phyloP scores from a whole-genome alignment of 64 coral and sea anemone genomes.

The Pocillopora damicornis region DNA sequence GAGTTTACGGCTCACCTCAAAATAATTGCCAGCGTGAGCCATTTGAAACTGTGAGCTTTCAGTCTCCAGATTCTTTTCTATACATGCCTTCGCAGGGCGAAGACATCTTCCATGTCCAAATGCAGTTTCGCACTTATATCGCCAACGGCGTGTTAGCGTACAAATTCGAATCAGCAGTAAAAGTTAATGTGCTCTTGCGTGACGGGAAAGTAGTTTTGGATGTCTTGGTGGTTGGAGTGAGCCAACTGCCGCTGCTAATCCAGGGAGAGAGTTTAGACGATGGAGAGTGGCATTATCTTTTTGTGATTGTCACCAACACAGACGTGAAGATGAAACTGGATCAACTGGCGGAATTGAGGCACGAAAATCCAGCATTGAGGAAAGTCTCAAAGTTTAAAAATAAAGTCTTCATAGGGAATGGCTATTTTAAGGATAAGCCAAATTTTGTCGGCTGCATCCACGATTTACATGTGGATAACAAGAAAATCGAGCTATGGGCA shows the following conservation, averaged over 20 bases:
- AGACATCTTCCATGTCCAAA: not conserved
- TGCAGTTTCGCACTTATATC: slow-evolving; percentile 22
- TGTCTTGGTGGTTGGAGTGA: not conserved
- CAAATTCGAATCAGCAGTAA: not conserved
- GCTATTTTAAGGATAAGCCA: too few relatives aligned
- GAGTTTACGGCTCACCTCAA: not conserved
- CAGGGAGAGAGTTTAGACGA: slow-evolving; percentile 26
- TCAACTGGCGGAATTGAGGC: not conserved
- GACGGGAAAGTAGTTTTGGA: not conserved
- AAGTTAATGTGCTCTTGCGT: not conserved
- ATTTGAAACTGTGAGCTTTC: not conserved
- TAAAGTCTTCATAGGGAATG: not conserved
- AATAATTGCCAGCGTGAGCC: not conserved
- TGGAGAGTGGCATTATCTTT: slow-evolving; percentile 40
- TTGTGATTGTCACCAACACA: not conserved
- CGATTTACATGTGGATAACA: slow-evolving; percentile 24
- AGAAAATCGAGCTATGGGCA: not conserved
- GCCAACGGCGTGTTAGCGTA: not conserved
- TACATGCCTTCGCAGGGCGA: not conserved
- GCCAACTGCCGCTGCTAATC: not conserved
- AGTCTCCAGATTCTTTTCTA: not conserved
- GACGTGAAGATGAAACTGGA: slow-evolving; percentile 16
- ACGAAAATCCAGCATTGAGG: not conserved
- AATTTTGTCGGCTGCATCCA: slow-evolving; percentile 41
- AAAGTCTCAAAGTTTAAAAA: not conserved